phyloP scores from a whole-genome alignment of 2,113 vertebrate species.

The Laterallus jamaicensis region DNA sequence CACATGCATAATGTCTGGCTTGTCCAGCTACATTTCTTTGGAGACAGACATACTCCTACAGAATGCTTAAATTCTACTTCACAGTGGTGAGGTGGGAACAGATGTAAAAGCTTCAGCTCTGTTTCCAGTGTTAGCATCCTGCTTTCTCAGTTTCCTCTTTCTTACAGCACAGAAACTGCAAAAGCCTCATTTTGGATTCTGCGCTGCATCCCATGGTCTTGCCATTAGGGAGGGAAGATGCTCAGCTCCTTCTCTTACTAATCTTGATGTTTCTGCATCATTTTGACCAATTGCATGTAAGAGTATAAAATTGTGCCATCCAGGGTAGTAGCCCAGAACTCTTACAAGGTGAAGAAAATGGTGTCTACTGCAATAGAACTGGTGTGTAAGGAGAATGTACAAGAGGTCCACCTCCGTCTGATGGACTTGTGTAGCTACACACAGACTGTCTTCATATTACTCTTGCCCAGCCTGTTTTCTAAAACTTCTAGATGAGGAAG shows the following conservation, averaged over 20 bases:
- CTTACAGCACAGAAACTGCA: background rate
- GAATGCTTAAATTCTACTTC: background rate
- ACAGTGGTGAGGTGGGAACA: accelerated
- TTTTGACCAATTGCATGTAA: background rate
- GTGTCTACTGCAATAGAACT: background rate
- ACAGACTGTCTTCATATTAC: background rate
- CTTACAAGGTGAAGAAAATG: background rate
- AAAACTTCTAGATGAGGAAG: background rate
- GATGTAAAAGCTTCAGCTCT: background rate
- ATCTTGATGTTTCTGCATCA: background rate
- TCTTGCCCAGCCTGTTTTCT: background rate
- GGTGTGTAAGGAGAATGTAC: background rate
- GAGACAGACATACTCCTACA: background rate
- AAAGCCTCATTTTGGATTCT: background rate
- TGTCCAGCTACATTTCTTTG: background rate
- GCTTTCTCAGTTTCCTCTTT: background rate
- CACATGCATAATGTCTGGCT: background rate
- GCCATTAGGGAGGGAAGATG: background rate
- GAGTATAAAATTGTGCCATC: background rate
- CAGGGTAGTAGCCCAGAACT: background rate
- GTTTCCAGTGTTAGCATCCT: background rate
- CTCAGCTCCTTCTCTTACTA: background rate
- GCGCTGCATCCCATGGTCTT: background rate
- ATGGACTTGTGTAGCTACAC: background rate
- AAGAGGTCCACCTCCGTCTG: background rate